Conservation (phyloP, 2,888 invertebrate species). For the Argyresthia albistria region DNA sequence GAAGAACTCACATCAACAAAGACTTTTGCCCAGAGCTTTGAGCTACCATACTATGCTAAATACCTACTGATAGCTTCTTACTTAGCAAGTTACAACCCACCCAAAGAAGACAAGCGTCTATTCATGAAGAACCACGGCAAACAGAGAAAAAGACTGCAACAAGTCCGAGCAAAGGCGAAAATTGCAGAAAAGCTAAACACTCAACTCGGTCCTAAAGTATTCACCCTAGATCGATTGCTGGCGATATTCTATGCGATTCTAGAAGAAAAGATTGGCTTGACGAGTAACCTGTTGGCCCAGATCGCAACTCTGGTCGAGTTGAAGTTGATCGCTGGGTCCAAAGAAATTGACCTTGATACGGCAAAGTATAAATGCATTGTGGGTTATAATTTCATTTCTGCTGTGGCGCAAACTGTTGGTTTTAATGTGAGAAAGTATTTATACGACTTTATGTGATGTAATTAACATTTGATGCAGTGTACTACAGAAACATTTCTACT, state of each 20-base stretch:
- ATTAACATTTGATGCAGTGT: background rate
- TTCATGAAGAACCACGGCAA: conserved; percentile 87
- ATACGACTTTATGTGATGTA: conserved; percentile 73
- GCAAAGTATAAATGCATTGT: conserved; percentile 92
- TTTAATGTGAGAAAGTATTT: conserved; percentile 85
- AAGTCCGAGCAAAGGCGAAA: conserved; percentile 74
- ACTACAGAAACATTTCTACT: too few species aligned
- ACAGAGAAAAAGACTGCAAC: conserved; percentile 76
- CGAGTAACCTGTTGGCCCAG: conserved; percentile 89
- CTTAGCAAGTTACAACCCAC: conserved; percentile 93
- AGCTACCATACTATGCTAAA: conserved; percentile 91
- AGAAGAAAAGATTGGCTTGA: conserved; percentile 86
- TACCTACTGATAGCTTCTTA: conserved; percentile 92
- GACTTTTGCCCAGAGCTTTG: conserved; percentile 77
- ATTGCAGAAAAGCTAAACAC: conserved; percentile 72
- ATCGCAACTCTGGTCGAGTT: conserved; percentile 90
- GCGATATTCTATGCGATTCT: conserved; percentile 93
- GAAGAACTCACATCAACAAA: conserved; percentile 61
- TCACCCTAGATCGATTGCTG: conserved; percentile 84
- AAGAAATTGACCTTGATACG: conserved; percentile 82
- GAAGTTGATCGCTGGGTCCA: conserved; percentile 81
- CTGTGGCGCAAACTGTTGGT: conserved; percentile 82
- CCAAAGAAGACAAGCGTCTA: conserved; percentile 87
- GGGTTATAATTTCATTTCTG: conserved; percentile 83
- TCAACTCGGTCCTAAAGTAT: conserved; percentile 86